Conservation (phyloP, 2,888 invertebrate species). For the Mantis religiosa region DNA sequence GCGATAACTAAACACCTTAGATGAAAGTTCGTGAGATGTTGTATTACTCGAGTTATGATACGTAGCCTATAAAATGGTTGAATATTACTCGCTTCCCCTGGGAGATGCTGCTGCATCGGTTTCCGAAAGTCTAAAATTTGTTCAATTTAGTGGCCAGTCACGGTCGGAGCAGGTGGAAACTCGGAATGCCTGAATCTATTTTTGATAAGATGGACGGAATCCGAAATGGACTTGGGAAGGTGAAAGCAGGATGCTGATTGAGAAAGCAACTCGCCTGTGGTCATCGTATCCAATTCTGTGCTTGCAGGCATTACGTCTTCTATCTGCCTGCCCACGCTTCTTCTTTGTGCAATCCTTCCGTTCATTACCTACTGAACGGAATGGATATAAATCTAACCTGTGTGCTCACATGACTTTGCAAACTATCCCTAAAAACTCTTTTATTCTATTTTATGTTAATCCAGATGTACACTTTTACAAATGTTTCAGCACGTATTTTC, state of each 20-base stretch:
- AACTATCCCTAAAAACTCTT: no score
- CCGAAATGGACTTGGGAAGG: background rate
- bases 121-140: background rate
- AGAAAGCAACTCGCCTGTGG: background rate
- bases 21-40: no score
- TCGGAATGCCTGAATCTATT: background rate
- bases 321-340: background rate
- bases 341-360: no score
- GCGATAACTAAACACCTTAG: no score
- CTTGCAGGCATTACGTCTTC: background rate
- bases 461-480: no score
- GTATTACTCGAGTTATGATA: background rate
- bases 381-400: no score
- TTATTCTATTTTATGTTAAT: no score
- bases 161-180: background rate
- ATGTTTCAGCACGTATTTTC: no score
- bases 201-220: conserved; percentile 7
- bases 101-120: background rate
- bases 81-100: background rate
- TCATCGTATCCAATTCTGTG: background rate
- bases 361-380: no score
- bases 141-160: background rate
- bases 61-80: background rate
- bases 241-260: background rate
- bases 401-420: no score